These are phyloP conservation scores for Dicycla oo DNA, from an alignment of 2,888 invertebrate species.

Conservation along the genomic window DNA sequence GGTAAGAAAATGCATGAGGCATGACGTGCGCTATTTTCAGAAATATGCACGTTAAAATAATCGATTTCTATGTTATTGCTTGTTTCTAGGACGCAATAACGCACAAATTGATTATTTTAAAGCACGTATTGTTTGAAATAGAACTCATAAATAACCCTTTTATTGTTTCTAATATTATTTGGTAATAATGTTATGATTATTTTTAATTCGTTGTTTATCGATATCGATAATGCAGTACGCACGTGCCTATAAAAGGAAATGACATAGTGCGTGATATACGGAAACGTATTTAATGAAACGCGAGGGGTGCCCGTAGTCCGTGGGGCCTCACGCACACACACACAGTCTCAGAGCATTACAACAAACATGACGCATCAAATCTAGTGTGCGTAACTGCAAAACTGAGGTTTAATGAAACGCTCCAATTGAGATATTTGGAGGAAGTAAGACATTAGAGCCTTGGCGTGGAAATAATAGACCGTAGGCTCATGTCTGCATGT, in stretches of 20 bases:
- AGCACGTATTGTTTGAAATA: constrained; percentile 28
- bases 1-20: not conserved
- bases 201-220: constrained; percentile 59
- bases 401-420: constrained; percentile 63
- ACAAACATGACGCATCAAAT: constrained; percentile 51
- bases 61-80: constrained; percentile 42
- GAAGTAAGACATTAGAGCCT: constrained; percentile 64
- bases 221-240: constrained; percentile 64
- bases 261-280: constrained; percentile 90
- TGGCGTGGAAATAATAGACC: constrained; percentile 59
- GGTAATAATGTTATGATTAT: constrained; percentile 32
- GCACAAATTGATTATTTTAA: constrained; percentile 43
- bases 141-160: constrained; percentile 40
- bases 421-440: constrained; percentile 63
- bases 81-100: constrained; percentile 46
- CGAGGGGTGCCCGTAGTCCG: constrained; percentile 84
- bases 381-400: constrained; percentile 65
- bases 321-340: constrained; percentile 74
- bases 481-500: constrained; percentile 51
- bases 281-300: constrained; percentile 90
- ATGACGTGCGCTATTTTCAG: constrained; percentile 3
- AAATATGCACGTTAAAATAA: constrained; percentile 21
- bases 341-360: constrained; percentile 34
- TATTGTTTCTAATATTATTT: constrained; percentile 25
- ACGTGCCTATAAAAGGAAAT: constrained; percentile 85